phyloP scores from a whole-genome alignment of 2,888 invertebrate genomes.

The Drosophila nr. perissopoda region DNA sequence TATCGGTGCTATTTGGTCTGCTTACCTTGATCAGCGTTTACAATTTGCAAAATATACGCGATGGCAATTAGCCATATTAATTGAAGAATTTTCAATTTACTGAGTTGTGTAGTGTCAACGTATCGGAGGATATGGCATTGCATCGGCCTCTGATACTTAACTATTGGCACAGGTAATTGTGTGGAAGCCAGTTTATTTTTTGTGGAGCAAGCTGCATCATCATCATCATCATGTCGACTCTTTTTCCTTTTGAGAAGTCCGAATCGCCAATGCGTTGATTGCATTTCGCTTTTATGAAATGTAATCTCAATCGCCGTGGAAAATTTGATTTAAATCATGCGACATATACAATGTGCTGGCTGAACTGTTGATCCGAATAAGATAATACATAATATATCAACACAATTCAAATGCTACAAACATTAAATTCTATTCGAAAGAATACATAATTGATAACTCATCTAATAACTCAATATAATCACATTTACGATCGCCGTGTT shows the following conservation, averaged over 20 bases:
- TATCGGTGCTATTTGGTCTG: background rate
- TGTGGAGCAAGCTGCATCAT: slow-evolving; percentile 13
- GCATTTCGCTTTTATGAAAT: slow-evolving; percentile 37
- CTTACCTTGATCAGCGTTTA: slow-evolving; percentile 48
- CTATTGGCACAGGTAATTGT: slow-evolving; percentile 14
- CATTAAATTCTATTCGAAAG: background rate
- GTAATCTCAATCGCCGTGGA: background rate
- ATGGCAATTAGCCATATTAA: slow-evolving; percentile 31
- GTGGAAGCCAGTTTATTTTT: slow-evolving; percentile 30
- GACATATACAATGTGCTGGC: slow-evolving; percentile 1
- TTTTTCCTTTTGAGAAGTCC: slow-evolving; percentile 6
- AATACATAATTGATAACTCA: background rate
- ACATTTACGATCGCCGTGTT: background rate
- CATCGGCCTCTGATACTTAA: slow-evolving; percentile 2
- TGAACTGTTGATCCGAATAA: background rate
- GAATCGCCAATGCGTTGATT: slow-evolving; percentile 7
- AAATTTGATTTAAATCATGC: background rate
- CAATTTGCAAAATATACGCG: slow-evolving; percentile 8
- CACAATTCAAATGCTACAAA: background rate
- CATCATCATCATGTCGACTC: background rate
- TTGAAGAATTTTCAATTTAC: slow-evolving; percentile 14
- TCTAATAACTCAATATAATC: background rate
- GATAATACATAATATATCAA: background rate
- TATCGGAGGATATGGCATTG: background rate
- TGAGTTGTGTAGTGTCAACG: slow-evolving; percentile 1